A percentile compares a stretch with the other conserved stretches of the same genome.
These are phyloP conservation scores for Holacanthus passer DNA, from an alignment of 2,113 vertebrate genomes.

Conservation along the genomic window DNA sequence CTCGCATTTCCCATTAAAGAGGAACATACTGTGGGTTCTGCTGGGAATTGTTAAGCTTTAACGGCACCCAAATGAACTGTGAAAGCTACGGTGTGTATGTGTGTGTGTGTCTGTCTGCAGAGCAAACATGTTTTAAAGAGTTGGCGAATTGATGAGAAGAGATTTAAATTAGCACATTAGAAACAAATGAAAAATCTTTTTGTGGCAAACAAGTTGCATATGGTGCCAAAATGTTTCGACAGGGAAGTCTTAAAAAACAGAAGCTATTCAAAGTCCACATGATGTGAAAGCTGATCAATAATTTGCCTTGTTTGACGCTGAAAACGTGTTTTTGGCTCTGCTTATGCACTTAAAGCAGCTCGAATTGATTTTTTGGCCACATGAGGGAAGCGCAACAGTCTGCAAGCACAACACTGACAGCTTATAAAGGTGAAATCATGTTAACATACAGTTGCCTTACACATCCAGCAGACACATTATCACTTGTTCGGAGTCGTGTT, in stretches of 20 bases:
- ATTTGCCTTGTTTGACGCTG: neutral
- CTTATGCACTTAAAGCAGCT: neutral
- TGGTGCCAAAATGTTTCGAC: constrained; percentile 3
- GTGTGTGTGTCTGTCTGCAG: neutral
- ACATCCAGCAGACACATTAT: neutral
- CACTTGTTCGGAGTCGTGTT: neutral
- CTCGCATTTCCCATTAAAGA: constrained; percentile 22
- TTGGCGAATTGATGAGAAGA: neutral
- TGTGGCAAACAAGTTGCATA: constrained; percentile 24
- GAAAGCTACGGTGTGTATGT: neutral
- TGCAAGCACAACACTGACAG: neutral
- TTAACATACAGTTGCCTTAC: neutral
- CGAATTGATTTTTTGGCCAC: neutral
- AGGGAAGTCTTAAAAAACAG: neutral
- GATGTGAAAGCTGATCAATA: constrained; percentile 6
- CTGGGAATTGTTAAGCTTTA: constrained; percentile 38
- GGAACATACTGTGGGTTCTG: constrained; percentile 1
- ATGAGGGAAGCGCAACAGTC: neutral
- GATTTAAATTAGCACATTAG: constrained; percentile 10
- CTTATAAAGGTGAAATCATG: neutral
- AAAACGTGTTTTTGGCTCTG: neutral
- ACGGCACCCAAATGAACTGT: constrained; percentile 32
- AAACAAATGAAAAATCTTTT: constrained; percentile 5
- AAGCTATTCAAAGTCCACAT: neutral
- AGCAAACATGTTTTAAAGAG: constrained; percentile 10